Percentiles rank a stretch among this genome's conserved stretches.
Conservation (phyloP, 2,888 invertebrate genomes). For the Drosophila rubida region DNA sequence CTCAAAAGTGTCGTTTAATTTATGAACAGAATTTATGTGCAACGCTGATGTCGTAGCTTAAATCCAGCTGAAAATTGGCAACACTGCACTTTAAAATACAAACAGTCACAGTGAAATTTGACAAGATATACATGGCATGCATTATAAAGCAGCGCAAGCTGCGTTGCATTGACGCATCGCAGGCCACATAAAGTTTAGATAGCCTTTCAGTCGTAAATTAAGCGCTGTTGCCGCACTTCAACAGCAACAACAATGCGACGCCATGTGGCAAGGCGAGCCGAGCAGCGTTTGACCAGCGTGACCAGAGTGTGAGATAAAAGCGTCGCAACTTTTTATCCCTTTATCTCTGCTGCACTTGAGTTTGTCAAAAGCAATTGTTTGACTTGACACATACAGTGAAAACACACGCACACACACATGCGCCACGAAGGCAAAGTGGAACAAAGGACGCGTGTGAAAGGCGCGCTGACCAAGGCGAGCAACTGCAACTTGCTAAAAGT, state of each 20-base stretch:
- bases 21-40: too few species aligned
- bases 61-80: neutral
- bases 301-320: slow-evolving; percentile 30
- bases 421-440: slow-evolving; percentile 22
- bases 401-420: slow-evolving; percentile 7
- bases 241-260: slow-evolving; percentile 1
- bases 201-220: neutral
- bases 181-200: neutral
- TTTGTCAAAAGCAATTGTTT: slow-evolving; percentile 73
- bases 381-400: slow-evolving; percentile 46
- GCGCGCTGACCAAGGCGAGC: slow-evolving; percentile 39
- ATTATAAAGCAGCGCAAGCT: neutral
- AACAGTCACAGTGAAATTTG: neutral
- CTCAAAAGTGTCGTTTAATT: too few species aligned
- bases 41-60: too few species aligned
- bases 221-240: slow-evolving; percentile 42
- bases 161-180: neutral
- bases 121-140: neutral
- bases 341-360: slow-evolving; percentile 74
- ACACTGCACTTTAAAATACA: neutral
- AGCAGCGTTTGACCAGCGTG: slow-evolving; percentile 12
- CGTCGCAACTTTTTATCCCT: slow-evolving; percentile 50
- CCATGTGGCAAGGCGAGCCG: slow-evolving; percentile 17
- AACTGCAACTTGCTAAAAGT: too few species aligned
- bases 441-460: slow-evolving; percentile 48